Conservation (phyloP, 2,888 invertebrate genomes). For the Aspidiotus rigidus region DNA sequence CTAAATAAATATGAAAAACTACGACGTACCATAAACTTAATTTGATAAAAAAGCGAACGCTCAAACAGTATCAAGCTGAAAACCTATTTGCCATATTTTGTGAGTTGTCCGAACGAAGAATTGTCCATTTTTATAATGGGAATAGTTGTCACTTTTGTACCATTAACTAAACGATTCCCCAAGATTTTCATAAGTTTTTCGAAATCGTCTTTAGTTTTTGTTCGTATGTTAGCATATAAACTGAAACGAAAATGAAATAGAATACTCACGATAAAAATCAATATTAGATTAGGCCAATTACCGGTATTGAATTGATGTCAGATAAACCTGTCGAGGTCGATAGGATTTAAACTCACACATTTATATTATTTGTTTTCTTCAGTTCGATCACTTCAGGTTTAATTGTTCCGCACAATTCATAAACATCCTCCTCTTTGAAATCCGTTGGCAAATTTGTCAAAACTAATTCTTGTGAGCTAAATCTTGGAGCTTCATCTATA, state of each 20-base stretch:
- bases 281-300: background rate
- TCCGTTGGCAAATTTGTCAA: slow-evolving; percentile 23
- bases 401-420: slow-evolving; percentile 24
- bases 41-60: too few relatives aligned
- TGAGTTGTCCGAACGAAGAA: too few relatives aligned
- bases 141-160: slow-evolving; percentile 20
- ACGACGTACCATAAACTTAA: too few relatives aligned
- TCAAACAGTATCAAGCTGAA: too few relatives aligned
- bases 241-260: background rate
- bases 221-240: slow-evolving; percentile 20
- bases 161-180: slow-evolving; percentile 16
- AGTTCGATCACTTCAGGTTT: slow-evolving; percentile 20
- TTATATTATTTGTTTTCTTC: slow-evolving; percentile 22
- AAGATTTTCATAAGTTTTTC: slow-evolving; percentile 12
- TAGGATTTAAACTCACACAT: slow-evolving; percentile 6
- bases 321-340: background rate
- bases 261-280: background rate
- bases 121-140: slow-evolving; percentile 16
- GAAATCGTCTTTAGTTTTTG: slow-evolving; percentile 21
- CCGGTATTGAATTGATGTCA: background rate
- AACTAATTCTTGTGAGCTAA: slow-evolving; percentile 20
- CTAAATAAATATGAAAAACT: too few relatives aligned
- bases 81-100: too few relatives aligned
- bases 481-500: slow-evolving; percentile 9
- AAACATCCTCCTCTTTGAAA: slow-evolving; percentile 20